Conservation (phyloP, 2,113 vertebrate species). For the Dromas ardeola region DNA sequence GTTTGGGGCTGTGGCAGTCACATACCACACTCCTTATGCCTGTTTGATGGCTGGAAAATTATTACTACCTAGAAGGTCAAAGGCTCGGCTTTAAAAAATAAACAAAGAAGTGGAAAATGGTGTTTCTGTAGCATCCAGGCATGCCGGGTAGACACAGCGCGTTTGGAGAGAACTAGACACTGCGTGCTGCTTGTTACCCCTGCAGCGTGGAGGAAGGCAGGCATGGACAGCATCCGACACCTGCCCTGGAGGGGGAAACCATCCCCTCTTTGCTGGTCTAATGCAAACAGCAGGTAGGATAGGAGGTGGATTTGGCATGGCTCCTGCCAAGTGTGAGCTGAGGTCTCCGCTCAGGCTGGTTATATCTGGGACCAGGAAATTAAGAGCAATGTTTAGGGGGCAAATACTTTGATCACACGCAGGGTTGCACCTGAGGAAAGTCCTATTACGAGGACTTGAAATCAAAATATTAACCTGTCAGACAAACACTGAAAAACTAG, state of each 20-base stretch:
- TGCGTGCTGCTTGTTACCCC: rapidly evolving
- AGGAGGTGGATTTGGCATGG: neutral
- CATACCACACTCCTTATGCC: neutral
- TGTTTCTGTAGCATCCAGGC: neutral
- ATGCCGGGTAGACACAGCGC: neutral
- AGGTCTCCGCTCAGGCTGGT: neutral
- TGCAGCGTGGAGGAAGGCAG: rapidly evolving
- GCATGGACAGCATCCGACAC: rapidly evolving
- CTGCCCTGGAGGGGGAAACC: rapidly evolving
- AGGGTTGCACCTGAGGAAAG: neutral
- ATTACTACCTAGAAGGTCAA: slow-evolving; percentile 6
- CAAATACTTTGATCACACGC: neutral
- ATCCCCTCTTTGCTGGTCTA: neutral
- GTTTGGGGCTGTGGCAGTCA: neutral
- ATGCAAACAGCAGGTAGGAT: neutral
- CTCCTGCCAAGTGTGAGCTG: neutral
- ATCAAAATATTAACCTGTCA: neutral
- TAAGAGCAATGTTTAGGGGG: neutral
- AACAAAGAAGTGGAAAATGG: neutral
- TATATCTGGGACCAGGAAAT: neutral
- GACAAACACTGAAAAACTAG: neutral
- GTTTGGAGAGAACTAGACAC: neutral
- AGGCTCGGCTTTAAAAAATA: slow-evolving; percentile 16
- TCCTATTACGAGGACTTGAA: neutral
- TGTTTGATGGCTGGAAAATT: slow-evolving; percentile 34